phyloP scores from a whole-genome alignment of 2,888 invertebrate species.

The Cryptus armator region DNA sequence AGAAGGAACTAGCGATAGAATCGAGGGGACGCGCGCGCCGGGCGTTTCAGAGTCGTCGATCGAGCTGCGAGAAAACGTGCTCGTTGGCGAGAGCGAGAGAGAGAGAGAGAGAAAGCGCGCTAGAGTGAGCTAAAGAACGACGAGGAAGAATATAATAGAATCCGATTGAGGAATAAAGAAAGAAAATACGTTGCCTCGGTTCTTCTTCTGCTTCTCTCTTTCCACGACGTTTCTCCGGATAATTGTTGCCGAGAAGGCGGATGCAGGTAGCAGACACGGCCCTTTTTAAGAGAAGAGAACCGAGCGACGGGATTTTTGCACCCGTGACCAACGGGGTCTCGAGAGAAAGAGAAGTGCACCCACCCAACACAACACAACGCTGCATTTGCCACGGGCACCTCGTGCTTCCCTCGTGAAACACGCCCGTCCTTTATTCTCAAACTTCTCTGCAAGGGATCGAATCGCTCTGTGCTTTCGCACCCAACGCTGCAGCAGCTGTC shows the following conservation, averaged over 20 bases:
- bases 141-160: constrained; percentile 19
- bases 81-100: constrained; percentile 9
- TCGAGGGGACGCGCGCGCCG: constrained; percentile 7
- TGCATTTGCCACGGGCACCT: constrained; percentile 36
- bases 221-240: constrained; percentile 71
- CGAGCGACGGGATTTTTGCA: constrained; percentile 60
- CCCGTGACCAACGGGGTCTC: constrained; percentile 56
- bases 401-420: constrained; percentile 40
- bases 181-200: constrained; percentile 38
- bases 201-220: constrained; percentile 53
- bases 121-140: constrained; percentile 13
- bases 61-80: constrained; percentile 49
- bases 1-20: constrained; percentile 11
- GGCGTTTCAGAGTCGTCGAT: constrained; percentile 42
- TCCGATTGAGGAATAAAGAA: constrained; percentile 58
- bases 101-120: not conserved
- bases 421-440: constrained; percentile 35
- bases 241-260: constrained; percentile 73
- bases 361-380: constrained; percentile 11
- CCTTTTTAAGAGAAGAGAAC: constrained; percentile 69
- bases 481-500: constrained; percentile 22
- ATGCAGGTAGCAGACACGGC: constrained; percentile 71
- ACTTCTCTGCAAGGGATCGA: constrained; percentile 10
- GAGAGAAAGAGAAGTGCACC: constrained; percentile 40
- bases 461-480: constrained; percentile 18